Conservation (phyloP, 2,888 invertebrate species). For the Agrochola litura region DNA sequence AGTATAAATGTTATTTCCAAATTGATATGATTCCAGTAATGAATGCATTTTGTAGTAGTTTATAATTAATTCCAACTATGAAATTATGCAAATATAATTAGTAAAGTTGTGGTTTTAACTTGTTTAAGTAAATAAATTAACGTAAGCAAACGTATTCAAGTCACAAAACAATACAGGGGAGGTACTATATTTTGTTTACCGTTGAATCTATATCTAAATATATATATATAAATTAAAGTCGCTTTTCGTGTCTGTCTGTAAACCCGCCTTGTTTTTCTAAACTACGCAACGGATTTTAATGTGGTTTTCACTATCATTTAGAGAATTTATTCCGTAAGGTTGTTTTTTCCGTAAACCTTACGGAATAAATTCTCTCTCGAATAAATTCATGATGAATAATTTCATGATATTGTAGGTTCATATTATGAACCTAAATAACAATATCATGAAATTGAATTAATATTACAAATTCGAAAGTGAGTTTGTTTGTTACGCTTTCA, state of each 20-base stretch:
- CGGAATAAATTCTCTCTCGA: no score
- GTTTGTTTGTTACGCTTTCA: background rate
- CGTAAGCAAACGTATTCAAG: background rate
- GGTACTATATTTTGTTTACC: background rate
- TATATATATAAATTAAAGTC: background rate
- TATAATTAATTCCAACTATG: constrained; percentile 16
- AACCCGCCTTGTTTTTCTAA: background rate
- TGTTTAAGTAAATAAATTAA: background rate
- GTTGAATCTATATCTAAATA: background rate
- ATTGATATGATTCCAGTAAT: background rate
- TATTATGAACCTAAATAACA: no score
- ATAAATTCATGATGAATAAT: no score
- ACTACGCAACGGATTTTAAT: background rate
- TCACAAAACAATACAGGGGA: background rate
- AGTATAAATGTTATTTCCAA: background rate
- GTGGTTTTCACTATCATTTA: background rate
- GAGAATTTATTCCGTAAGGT: background rate
- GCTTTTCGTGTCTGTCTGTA: background rate
- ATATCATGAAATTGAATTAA: no score
- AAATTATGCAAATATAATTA: constrained; percentile 26
- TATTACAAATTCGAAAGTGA: no score
- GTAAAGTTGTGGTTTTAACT: background rate
- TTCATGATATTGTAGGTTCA: no score
- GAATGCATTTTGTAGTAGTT: constrained; percentile 34
- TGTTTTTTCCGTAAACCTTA: no score